Conservation (phyloP, 2,113 vertebrate genomes). For the Pluvianellus socialis region DNA sequence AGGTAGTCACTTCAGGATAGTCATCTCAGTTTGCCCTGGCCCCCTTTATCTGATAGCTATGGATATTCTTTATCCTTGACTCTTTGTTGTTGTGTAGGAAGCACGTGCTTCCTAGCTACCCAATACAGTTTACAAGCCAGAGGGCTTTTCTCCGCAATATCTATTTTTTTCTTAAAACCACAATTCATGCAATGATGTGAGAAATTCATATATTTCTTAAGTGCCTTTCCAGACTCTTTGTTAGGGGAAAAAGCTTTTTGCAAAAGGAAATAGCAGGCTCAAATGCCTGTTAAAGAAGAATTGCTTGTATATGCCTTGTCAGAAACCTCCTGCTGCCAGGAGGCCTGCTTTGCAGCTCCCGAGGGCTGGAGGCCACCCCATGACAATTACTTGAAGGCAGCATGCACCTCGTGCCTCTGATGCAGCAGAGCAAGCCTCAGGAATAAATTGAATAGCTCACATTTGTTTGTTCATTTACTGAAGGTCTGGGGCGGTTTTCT, state of each 20-base stretch:
- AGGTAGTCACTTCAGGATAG: background rate
- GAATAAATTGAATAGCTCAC: background rate
- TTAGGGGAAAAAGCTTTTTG: background rate
- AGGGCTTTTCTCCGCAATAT: background rate
- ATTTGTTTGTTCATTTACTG: background rate
- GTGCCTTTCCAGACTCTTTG: background rate
- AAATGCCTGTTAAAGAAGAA: background rate
- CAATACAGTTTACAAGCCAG: background rate
- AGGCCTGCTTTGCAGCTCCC: background rate
- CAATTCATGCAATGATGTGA: background rate
- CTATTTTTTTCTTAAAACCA: background rate
- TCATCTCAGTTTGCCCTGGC: background rate
- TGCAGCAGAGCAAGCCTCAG: background rate
- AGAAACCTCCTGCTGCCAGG: background rate
- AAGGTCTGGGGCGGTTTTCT: background rate
- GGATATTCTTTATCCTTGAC: background rate
- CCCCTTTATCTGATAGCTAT: background rate
- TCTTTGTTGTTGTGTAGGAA: background rate
- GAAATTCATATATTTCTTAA: background rate
- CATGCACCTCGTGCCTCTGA: background rate
- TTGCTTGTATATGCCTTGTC: background rate
- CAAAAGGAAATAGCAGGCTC: background rate
- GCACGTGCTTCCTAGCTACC: background rate
- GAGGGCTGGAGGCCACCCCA: background rate
- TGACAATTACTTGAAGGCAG: accelerated